phyloP scores from a whole-genome alignment of 2,113 vertebrate genomes.

The Trichechus manatus region DNA sequence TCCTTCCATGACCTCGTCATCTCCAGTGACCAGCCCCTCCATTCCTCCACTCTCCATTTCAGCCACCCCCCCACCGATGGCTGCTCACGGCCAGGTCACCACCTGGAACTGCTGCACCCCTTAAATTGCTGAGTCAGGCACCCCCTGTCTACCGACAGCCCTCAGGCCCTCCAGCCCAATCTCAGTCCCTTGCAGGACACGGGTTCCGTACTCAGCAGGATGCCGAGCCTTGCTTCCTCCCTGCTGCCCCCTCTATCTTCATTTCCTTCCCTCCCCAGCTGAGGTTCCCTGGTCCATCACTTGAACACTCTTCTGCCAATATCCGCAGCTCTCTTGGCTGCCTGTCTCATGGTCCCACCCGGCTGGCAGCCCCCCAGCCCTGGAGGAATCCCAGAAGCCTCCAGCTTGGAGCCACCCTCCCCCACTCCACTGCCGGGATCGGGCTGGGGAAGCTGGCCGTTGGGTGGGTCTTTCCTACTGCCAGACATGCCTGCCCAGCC shows the following conservation, averaged over 20 bases:
- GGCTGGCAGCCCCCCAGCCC: constrained; percentile 79
- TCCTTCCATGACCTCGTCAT: constrained; percentile 52
- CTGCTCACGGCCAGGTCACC: constrained; percentile 60
- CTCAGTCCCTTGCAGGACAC: constrained; percentile 38
- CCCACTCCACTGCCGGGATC: constrained; percentile 38
- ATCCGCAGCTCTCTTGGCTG: constrained; percentile 77
- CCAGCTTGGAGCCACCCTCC: constrained; percentile 58
- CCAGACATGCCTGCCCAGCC: not conserved
- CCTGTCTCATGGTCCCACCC: constrained; percentile 70
- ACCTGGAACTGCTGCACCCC: constrained; percentile 60
- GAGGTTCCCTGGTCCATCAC: constrained; percentile 73
- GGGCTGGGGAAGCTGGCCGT: constrained; percentile 42
- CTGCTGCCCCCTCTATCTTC: constrained; percentile 58
- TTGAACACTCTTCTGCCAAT: constrained; percentile 72
- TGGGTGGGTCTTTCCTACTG: constrained; percentile 24
- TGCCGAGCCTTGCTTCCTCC: constrained; percentile 57
- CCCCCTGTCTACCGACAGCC: constrained; percentile 18
- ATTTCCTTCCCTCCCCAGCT: constrained; percentile 69
- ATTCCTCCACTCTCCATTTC: constrained; percentile 10
- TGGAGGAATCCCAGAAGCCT: constrained; percentile 80
- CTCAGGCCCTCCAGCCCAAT: constrained; percentile 54
- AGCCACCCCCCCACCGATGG: not conserved
- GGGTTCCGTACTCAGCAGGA: constrained; percentile 70
- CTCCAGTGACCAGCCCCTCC: not conserved
- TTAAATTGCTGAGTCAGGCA: constrained; percentile 69